Evolutionary conservation across 1,140 invertebrate species (phyloP).

Genomic region (Dendroctonus ponderosae): DNA sequence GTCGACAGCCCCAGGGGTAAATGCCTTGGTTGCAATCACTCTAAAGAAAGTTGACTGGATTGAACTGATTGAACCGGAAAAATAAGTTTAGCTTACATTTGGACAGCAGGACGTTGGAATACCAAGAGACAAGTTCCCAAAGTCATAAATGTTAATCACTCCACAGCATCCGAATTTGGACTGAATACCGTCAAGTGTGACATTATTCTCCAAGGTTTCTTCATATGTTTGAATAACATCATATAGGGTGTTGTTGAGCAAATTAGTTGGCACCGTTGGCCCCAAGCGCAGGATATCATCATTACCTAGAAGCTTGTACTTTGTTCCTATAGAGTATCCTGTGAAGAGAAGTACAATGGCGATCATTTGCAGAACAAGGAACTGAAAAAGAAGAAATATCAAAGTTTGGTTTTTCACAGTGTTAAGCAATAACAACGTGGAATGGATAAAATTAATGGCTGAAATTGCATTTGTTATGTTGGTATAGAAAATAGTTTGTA

Average conservation of each 20-base stretch:
- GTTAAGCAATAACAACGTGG: no score
- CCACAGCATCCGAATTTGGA: slow-evolving; percentile 30
- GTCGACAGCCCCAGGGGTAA: slow-evolving; percentile 11
- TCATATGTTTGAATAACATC: slow-evolving; percentile 15
- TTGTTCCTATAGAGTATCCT: slow-evolving; percentile 13
- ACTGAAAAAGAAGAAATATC: slow-evolving; percentile 1
- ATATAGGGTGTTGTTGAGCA: slow-evolving; percentile 16
- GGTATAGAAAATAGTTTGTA: not conserved
- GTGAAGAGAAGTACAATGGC: slow-evolving; percentile 13
- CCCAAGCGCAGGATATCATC: slow-evolving; percentile 12
- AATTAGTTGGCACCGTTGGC: slow-evolving; percentile 12
- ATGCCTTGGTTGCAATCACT: no score
- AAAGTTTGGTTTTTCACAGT: no score
- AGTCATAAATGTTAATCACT: not conserved
- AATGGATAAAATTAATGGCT: not conserved
- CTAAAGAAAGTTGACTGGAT: no score
- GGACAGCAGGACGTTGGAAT: slow-evolving; percentile 13
- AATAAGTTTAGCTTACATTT: not conserved
- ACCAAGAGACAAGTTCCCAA: slow-evolving; percentile 11
- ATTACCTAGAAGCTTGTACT: slow-evolving; percentile 9
- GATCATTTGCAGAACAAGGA: slow-evolving; percentile 5
- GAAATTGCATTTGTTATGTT: not conserved
- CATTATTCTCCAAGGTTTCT: not conserved
- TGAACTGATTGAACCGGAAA: no score
- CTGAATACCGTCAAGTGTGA: slow-evolving; percentile 24